These are phyloP conservation scores for Arctia plantaginis DNA, from an alignment of 2,888 invertebrate species.

Conservation along the genomic window DNA sequence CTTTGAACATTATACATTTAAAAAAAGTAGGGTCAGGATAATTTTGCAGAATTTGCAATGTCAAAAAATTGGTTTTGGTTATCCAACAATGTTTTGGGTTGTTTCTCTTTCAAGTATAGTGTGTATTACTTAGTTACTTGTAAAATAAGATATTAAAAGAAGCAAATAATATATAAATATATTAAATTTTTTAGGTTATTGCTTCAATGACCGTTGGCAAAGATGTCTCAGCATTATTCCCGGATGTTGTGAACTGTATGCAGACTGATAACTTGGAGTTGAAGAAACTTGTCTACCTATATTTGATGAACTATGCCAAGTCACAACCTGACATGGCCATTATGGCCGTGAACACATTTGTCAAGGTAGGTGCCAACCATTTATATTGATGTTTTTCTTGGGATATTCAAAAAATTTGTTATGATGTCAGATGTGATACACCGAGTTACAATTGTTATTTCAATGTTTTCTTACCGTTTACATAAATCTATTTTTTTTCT, in stretches of 20 bases:
- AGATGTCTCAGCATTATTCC: constrained; percentile 99
- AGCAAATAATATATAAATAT: not conserved
- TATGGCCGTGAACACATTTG: constrained; percentile 99
- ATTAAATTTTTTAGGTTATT: constrained; percentile 95
- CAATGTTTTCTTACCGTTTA: too few species aligned
- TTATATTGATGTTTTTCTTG: not conserved
- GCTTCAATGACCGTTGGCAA: constrained; percentile 99
- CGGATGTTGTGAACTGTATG: constrained; percentile 99
- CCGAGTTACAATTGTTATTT: not conserved
- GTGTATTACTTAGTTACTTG: not conserved
- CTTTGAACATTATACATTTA: too few species aligned
- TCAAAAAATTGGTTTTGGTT: too few species aligned
- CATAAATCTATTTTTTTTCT: too few species aligned
- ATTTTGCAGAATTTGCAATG: too few species aligned
- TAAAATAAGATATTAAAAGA: not conserved
- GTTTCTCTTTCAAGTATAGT: not conserved
- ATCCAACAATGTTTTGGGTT: too few species aligned
- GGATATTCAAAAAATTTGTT: constrained; percentile 41
- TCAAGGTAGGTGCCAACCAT: constrained; percentile 90
- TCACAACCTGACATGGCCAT: constrained; percentile 99
- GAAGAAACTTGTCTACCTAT: constrained; percentile 99
- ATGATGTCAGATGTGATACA: not conserved
- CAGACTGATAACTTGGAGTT: constrained; percentile 99
- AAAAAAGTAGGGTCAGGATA: too few species aligned
- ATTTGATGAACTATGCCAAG: constrained; percentile 99